Evolutionary conservation across 2,797 vertebrate genomes (phyloP), one percentile per base, ranked within the genome.

Genomic region (Sphenopsis melanotis): DNA sequence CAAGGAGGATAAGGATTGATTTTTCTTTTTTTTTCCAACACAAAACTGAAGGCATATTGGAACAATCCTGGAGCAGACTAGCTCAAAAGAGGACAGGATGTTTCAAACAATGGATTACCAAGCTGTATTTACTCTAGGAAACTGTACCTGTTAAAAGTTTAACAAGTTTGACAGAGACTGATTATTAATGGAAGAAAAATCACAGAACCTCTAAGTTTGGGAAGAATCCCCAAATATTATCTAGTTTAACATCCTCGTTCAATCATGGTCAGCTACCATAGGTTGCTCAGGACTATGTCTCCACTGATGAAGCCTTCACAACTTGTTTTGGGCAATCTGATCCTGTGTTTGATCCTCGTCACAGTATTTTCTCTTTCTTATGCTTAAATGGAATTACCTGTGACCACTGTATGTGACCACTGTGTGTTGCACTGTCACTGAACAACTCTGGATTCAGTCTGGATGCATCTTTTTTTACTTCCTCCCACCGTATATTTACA

Each of bases 201-300:
- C 0, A 0, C 11, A 55, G 49, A 61, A 55, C 5, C 5, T n/a
- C 23, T 36, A 41, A 37, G 5, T 47, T 20, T 63, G 36, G 11
- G 20, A 55, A 26, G 12, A 82, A 36, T 82, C 19, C 6, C 41
- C 4, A 4, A 9, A 4, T 75, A 15, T 29, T 61, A 42, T 18
- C 23, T 37, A 29, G 47, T 60, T 68, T 68, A 61, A 42, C 22
- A 30, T n/a, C 23, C 23, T 49, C 61, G 12, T 30, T 63, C 42
- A 2, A 1, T 56, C 42, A 29, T 15, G 9, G 19, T 17, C 18
- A 14, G 19, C 16, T 69, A 24, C 14, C 13, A 15, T 8, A 34
- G 6, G 11, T 56, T 83, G 23, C 29, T 37, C 17, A 34, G 30
- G 24, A 66, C 29, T 27, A 6, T 44, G 7, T 44, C 16, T 44